Evolutionary conservation across 2,113 vertebrate genomes (phyloP), one percentile per base, ranked within the genome.

Genomic region (Otocyon megalotis): DNA sequence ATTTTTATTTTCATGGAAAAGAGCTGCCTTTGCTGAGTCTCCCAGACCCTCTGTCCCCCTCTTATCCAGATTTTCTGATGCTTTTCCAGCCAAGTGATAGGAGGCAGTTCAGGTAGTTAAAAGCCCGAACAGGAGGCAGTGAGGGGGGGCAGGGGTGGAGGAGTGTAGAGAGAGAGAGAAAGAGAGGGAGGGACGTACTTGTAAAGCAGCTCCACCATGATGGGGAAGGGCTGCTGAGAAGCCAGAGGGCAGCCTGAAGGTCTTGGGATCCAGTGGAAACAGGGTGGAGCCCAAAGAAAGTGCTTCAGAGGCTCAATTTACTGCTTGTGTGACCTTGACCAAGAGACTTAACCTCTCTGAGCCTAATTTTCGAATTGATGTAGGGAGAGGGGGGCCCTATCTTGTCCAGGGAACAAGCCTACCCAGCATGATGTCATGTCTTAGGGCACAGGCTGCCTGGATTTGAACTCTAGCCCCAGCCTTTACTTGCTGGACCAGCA

Each of bases 1-100:
- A 76, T 56, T 91, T 96, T 80, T 97, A 69, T 97, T 97, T 98
- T 71, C 19, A 93, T 86, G 84, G 88, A 54, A 32, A 76, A 95
- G 58, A 58, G 54, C n/a, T 82, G 83, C 65, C 32, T 87, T 69
- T 81, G 50, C 91, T 74, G 35, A 58, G 37, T 76, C 74, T 94
- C 43, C 54, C 28, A 71, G 72, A 62, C 35, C 71, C 65, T 3
- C 2, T 28, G 8, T 54, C 16, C 37, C 26, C 6, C 20, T 81
- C 85, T 67, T 12, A 0, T 35, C 13, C 24, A 35, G 79, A 53
- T 9, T 69, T 87, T 79, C 53, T 28, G 28, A 15, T 80, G 11
- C 3, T 92, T 93, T 90, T 81, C 79, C 72, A 83, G 88, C 37
- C 69, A 54, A 14, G 67, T 9, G n/a, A 37, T 22, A 60, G 77